Conservation (phyloP, 2,888 invertebrate species). For the Sclerodermus sp. region DNA sequence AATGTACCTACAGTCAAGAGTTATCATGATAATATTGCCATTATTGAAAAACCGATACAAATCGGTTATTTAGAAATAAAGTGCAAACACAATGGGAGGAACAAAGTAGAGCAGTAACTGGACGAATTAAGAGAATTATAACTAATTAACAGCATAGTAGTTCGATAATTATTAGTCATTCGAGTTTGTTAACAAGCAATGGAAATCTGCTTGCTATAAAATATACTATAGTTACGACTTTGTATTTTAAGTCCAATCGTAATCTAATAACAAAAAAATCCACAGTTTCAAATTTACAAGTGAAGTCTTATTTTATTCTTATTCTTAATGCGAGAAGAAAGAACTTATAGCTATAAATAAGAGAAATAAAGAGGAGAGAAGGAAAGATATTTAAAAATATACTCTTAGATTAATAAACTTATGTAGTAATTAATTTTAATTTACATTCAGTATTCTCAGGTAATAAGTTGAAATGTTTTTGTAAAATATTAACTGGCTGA, state of each 20-base stretch:
- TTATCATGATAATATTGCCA: constrained; percentile 28
- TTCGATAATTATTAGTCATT: constrained; percentile 40
- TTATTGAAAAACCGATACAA: constrained; percentile 7
- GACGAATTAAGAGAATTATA: constrained; percentile 14
- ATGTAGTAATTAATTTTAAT: not conserved
- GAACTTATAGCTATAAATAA: too few relatives aligned
- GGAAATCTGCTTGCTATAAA: constrained; percentile 35
- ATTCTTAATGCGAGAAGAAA: too few relatives aligned
- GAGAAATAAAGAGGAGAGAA: too few relatives aligned
- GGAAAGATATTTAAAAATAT: too few relatives aligned
- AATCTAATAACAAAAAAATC: constrained; percentile 28
- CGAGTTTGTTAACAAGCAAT: constrained; percentile 41
- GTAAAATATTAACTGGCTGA: too few relatives aligned
- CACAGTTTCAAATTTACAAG: constrained; percentile 6
- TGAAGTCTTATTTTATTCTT: too few relatives aligned
- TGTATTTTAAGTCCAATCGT: constrained; percentile 30
- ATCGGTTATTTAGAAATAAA: constrained; percentile 18
- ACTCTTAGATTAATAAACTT: not conserved
- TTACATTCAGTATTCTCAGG: constrained; percentile 1
- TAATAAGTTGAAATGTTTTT: too few relatives aligned
- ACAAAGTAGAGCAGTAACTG: constrained; percentile 15
- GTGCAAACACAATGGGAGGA: constrained; percentile 21
- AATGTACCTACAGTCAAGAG: constrained; percentile 46
- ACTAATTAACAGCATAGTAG: constrained; percentile 37
- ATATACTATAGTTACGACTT: constrained; percentile 22